Evolutionary conservation across 2,113 vertebrate genomes (phyloP), one percentile per base, ranked within the genome.

Genomic region (Tichodroma muraria): DNA sequence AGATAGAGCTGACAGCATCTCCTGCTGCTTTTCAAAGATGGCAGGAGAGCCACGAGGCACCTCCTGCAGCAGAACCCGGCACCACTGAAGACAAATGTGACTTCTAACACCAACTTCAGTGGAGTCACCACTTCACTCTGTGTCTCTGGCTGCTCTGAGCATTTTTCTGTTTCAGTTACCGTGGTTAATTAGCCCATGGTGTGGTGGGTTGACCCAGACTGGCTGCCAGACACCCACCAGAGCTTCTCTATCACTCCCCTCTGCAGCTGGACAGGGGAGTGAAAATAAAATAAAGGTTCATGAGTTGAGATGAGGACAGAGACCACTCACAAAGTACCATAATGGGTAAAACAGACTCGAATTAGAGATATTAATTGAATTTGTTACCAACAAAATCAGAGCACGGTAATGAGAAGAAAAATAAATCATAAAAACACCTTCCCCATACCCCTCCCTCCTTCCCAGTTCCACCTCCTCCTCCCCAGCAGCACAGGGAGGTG

Each of bases 301-400:
- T 9, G 22, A 12, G 37, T 12, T 50, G 82, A 76, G 45, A 18
- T 52, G 28, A 45, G 15, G 45, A n/a, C 18, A n/a, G 25, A 68
- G 8, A 22, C 9, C 37, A 60, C 45, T 68, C 38, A 44, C 15
- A 35, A 37, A 52, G 21, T 37, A 10, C 11, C 2, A 2, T 37
- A 33, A 52, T 0, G 0, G 38, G 45, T 10, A 61, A 22, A 22
- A 38, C 15, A 77, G 38, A 33, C 22, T 69, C 1, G 1, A 68
- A 52, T 52, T 52, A 6, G 53, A 60, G 64, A 60, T 15, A 52
- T 9, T 33, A 19, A 27, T 2, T 60, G 18, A 52, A 20, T 53
- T 69, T 60, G 38, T 37, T 45, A 16, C 18, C 23, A 38, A 45
- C 15, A 23, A 61, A 53, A 45, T 78, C 72, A 53, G 28, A 53